phyloP scores from a whole-genome alignment of 1,140 invertebrate genomes.

The Ectropis grisescens region DNA sequence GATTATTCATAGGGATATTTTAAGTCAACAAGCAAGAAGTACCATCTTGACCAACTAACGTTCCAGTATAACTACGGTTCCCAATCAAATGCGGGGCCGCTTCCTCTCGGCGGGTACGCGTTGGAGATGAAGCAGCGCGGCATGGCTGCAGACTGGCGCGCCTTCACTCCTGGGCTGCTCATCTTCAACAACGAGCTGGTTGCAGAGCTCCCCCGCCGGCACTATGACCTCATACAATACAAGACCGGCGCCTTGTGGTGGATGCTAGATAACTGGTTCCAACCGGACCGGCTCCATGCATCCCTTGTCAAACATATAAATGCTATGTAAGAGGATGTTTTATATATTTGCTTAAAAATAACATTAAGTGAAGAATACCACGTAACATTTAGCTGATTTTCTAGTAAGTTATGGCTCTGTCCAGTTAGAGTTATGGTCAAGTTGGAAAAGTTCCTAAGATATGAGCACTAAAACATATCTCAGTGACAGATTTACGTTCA shows the following conservation, averaged over 20 bases:
- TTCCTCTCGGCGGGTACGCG: slow-evolving; percentile 27
- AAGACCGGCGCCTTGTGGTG: slow-evolving; percentile 55
- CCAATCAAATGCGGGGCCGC: not conserved
- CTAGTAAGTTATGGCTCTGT: too few relatives aligned
- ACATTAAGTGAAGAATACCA: too few relatives aligned
- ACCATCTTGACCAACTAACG: too few relatives aligned
- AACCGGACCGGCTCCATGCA: slow-evolving; percentile 42
- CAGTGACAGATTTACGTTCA: too few relatives aligned
- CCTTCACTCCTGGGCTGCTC: slow-evolving; percentile 33
- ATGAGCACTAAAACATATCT: too few relatives aligned
- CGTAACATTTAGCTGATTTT: too few relatives aligned
- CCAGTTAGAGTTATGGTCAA: too few relatives aligned
- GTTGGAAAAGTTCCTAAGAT: too few relatives aligned
- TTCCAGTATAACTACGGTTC: slow-evolving; percentile 35
- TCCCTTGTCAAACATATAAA: slow-evolving; percentile 51
- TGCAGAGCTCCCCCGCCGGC: slow-evolving; percentile 36
- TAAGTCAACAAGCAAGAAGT: too few relatives aligned
- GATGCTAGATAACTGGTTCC: slow-evolving; percentile 59
- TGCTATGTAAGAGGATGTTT: slow-evolving; percentile 31
- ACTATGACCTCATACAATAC: slow-evolving; percentile 42
- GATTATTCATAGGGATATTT: too few relatives aligned
- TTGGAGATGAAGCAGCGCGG: slow-evolving; percentile 40
- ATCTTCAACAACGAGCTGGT: slow-evolving; percentile 38
- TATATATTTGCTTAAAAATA: too few relatives aligned
- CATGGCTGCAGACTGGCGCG: slow-evolving; percentile 40